Conservation (phyloP, 2,113 vertebrate species). For the Perca schrenkii region DNA sequence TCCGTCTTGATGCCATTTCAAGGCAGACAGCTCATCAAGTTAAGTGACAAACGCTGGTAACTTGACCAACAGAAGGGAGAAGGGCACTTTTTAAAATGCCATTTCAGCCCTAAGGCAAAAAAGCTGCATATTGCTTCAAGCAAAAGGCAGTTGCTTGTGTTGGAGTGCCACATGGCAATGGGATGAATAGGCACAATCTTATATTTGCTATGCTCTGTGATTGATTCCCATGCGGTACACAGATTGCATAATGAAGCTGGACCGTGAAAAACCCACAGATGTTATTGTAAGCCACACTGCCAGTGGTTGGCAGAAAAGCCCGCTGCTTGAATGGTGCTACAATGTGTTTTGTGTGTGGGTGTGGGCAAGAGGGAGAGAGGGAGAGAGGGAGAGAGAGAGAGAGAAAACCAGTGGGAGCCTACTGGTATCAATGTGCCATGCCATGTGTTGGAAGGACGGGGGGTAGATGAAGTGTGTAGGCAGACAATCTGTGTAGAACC, state of each 20-base stretch:
- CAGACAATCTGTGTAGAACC: conserved; percentile 5
- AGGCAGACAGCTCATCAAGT: conserved; percentile 45
- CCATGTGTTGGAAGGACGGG: conserved; percentile 20
- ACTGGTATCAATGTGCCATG: conserved; percentile 35
- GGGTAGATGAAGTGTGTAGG: conserved; percentile 24
- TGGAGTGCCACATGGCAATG: conserved; percentile 45
- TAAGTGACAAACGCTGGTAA: conserved; percentile 26
- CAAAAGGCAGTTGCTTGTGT: conserved; percentile 40
- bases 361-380: conserved; percentile 26
- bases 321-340: conserved; percentile 42
- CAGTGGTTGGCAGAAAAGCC: conserved; percentile 64
- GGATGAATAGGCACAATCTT: conserved; percentile 36
- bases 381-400: conserved; percentile 6
- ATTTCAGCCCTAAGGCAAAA: conserved; percentile 48
- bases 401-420: conserved; percentile 22
- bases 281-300: conserved; percentile 70
- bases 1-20: conserved; percentile 27
- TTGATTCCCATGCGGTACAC: conserved; percentile 58
- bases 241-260: conserved; percentile 76
- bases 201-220: conserved; percentile 42
- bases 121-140: conserved; percentile 44
- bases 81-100: conserved; percentile 51
- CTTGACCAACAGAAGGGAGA: conserved; percentile 48
- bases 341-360: conserved; percentile 53
- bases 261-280: conserved; percentile 67